phyloP scores from a whole-genome alignment of 2,113 vertebrate genomes.

The Oncorhynchus keta region DNA sequence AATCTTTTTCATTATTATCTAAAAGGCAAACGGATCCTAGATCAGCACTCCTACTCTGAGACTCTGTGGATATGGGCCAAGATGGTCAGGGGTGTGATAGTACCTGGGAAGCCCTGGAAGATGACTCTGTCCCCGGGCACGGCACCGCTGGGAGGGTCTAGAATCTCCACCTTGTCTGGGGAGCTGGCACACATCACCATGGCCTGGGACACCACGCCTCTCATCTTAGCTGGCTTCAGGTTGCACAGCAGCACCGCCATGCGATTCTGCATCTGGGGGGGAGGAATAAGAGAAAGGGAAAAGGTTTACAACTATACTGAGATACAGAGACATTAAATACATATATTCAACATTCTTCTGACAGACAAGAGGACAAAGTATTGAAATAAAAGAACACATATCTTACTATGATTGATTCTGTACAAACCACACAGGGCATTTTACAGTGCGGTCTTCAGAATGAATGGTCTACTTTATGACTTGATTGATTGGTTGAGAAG shows the following conservation, averaged over 20 bases:
- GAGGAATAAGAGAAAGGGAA: neutral
- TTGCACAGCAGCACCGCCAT: constrained; percentile 93
- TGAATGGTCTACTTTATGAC: too few species aligned
- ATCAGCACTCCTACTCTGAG: too few species aligned
- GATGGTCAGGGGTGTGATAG: neutral
- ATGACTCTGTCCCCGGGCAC: constrained; percentile 86
- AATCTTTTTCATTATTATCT: too few species aligned
- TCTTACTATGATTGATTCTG: too few species aligned
- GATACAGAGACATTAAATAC: too few species aligned
- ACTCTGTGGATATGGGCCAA: too few species aligned
- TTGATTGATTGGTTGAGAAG: neutral
- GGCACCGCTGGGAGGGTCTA: constrained; percentile 82
- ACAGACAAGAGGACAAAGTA: too few species aligned
- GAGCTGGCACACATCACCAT: constrained; percentile 94
- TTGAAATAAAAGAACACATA: too few species aligned
- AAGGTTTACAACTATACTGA: too few species aligned
- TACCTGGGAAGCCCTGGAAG: constrained; percentile 87
- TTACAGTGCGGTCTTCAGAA: too few species aligned
- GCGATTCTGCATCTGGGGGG: constrained; percentile 89
- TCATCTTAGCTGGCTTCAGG: constrained; percentile 89
- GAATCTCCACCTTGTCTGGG: constrained; percentile 88
- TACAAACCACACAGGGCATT: neutral
- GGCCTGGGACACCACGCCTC: constrained; percentile 89
- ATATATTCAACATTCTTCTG: too few species aligned
- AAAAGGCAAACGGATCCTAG: too few species aligned